These are phyloP conservation scores for Pseudopleuronectes americanus DNA, from an alignment of 2,797 vertebrate genomes.

Conservation along the genomic window DNA sequence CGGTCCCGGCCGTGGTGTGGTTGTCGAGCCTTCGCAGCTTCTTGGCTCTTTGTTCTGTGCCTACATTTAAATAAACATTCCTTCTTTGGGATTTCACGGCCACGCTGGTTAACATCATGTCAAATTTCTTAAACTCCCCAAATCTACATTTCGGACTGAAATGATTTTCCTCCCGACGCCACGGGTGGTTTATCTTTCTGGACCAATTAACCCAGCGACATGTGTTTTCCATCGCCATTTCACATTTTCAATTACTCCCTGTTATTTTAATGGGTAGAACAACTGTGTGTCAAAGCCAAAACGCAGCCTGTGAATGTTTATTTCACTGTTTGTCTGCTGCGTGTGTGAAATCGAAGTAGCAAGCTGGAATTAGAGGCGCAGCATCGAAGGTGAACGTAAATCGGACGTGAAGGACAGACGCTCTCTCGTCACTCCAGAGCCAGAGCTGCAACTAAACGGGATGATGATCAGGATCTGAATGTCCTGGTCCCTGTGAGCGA, in stretches of 20 bases:
- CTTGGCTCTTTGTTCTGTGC: slow-evolving; percentile 27
- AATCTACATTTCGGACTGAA: slow-evolving; percentile 60
- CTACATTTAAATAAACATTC: slow-evolving; percentile 72
- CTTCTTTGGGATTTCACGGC: slow-evolving; percentile 66
- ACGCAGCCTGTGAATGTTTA: slow-evolving; percentile 57
- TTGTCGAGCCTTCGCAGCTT: slow-evolving; percentile 32
- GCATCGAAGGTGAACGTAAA: slow-evolving; percentile 31
- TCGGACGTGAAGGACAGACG: slow-evolving; percentile 20
- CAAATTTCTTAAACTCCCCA: slow-evolving; percentile 40
- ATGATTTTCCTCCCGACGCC: slow-evolving; percentile 65
- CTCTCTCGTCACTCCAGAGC: slow-evolving; percentile 9
- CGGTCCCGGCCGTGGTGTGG: slow-evolving; percentile 26
- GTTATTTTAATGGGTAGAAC: slow-evolving; percentile 53
- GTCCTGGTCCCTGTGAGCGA: slow-evolving; percentile 37
- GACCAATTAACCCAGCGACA: slow-evolving; percentile 70
- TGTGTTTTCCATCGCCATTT: slow-evolving; percentile 75
- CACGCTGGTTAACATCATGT: slow-evolving; percentile 76
- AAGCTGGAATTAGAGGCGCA: slow-evolving; percentile 37
- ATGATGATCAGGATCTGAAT: slow-evolving; percentile 39
- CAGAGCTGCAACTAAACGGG: slow-evolving; percentile 38
- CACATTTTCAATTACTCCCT: slow-evolving; percentile 67
- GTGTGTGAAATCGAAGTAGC: slow-evolving; percentile 49
- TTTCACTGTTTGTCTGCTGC: slow-evolving; percentile 70
- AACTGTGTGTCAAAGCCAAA: slow-evolving; percentile 55
- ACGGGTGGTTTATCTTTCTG: slow-evolving; percentile 71